These are phyloP conservation scores for Nylanderia fulva DNA, from an alignment of 1,140 invertebrate species.

Conservation along the genomic window DNA sequence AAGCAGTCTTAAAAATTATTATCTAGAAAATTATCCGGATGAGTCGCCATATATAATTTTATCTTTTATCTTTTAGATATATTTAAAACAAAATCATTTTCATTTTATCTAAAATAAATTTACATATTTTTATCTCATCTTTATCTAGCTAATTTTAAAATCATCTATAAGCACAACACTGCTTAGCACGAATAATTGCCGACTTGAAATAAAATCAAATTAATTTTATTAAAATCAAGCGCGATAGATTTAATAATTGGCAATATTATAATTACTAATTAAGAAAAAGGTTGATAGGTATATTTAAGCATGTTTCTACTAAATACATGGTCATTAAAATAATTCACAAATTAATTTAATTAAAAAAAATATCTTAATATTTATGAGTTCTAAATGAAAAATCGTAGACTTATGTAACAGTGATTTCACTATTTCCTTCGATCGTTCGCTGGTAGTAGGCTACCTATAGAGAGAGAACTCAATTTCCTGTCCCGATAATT, in stretches of 20 bases:
- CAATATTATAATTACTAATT: conserved; percentile 17
- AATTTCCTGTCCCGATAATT: conserved; percentile 5
- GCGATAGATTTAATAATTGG: not conserved
- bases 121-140: too few relatives aligned
- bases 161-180: too few relatives aligned
- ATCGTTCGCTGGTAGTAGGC: not conserved
- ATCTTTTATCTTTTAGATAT: too few relatives aligned
- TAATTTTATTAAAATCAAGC: not conserved
- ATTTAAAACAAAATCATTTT: too few relatives aligned
- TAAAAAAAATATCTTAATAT: not conserved
- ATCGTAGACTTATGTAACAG: not conserved
- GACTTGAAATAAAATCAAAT: not conserved
- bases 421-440: not conserved
- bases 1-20: too few relatives aligned
- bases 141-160: too few relatives aligned
- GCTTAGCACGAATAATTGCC: not conserved
- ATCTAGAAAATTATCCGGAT: too few relatives aligned
- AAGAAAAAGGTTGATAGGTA: not conserved
- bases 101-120: too few relatives aligned
- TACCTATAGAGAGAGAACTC: not conserved
- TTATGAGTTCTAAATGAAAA: not conserved
- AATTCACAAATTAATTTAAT: too few relatives aligned
- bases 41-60: too few relatives aligned
- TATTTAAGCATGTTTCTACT: not conserved
- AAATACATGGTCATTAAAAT: not conserved